A percentile compares a stretch with the other conserved stretches of the same genome.
Conservation (phyloP, 2,888 invertebrate species). For the Sipha maydis region DNA sequence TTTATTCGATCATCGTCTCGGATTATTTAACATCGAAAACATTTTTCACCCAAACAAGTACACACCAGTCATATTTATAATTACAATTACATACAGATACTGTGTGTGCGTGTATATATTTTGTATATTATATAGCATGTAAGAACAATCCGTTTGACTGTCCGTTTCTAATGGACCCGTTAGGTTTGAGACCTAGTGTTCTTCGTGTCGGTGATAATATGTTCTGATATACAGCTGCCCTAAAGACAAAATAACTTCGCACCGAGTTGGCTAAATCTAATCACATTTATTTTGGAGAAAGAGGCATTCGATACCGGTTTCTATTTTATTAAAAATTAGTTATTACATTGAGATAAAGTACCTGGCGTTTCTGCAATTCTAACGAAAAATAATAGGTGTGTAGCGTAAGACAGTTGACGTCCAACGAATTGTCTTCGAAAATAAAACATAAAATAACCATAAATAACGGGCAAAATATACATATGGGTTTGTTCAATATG, state of each 20-base stretch:
- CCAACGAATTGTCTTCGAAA: background rate
- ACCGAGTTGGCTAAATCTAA: constrained; percentile 41
- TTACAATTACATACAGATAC: background rate
- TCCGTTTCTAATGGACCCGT: constrained; percentile 53
- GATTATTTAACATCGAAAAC: background rate
- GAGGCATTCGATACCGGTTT: background rate
- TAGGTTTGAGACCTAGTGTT: constrained; percentile 12
- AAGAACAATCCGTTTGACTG: constrained; percentile 30
- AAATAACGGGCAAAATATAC: background rate
- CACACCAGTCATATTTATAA: background rate
- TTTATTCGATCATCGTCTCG: background rate
- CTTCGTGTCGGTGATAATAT: constrained; percentile 24
- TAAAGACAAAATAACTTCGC: constrained; percentile 54
- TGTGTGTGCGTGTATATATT: background rate
- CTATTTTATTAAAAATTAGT: background rate
- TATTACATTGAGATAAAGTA: too few relatives aligned
- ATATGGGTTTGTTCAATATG: background rate
- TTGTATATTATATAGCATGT: background rate
- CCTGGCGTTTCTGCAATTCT: background rate
- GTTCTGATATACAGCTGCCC: constrained; percentile 54
- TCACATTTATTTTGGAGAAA: constrained; percentile 9
- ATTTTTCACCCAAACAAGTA: background rate
- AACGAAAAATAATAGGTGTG: constrained; percentile 33
- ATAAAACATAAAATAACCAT: background rate
- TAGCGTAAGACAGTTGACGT: background rate